Percentiles rank a stretch among this genome's conserved stretches.
Conservation (phyloP, 2,113 vertebrate genomes). For the Prietella phreatophila region DNA sequence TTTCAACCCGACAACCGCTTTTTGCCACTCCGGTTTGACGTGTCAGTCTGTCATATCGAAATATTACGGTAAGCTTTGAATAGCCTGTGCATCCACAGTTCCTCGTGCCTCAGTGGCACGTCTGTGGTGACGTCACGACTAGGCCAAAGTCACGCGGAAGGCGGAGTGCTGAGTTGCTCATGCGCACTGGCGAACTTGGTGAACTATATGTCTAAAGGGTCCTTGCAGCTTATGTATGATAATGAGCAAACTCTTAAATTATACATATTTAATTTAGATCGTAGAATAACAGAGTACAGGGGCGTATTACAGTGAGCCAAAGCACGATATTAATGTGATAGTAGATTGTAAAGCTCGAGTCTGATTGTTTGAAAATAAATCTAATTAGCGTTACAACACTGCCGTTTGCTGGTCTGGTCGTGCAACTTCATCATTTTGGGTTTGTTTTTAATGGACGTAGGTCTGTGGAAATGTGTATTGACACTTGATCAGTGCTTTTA, state of each 20-base stretch:
- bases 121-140: slow-evolving; percentile 57
- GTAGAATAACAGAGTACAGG: background rate
- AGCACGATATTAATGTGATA: background rate
- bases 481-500: background rate
- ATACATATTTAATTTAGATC: background rate
- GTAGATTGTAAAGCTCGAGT: background rate
- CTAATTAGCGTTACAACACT: background rate
- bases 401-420: slow-evolving; percentile 27
- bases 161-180: slow-evolving; percentile 57
- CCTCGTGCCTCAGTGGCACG: slow-evolving; percentile 64
- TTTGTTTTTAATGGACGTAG: background rate
- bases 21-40: background rate
- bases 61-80: slow-evolving; percentile 4
- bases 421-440: background rate
- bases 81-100: slow-evolving; percentile 58
- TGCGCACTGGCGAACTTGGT: slow-evolving; percentile 13
- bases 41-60: background rate
- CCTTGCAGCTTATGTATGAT: background rate
- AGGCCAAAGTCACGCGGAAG: slow-evolving; percentile 62
- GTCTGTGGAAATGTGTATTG: background rate
- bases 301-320: background rate
- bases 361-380: too few species aligned
- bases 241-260: background rate
- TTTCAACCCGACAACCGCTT: background rate
- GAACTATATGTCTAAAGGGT: background rate